phyloP scores from a whole-genome alignment of 2,797 vertebrate genomes.

The Bradypodion ventrale region DNA sequence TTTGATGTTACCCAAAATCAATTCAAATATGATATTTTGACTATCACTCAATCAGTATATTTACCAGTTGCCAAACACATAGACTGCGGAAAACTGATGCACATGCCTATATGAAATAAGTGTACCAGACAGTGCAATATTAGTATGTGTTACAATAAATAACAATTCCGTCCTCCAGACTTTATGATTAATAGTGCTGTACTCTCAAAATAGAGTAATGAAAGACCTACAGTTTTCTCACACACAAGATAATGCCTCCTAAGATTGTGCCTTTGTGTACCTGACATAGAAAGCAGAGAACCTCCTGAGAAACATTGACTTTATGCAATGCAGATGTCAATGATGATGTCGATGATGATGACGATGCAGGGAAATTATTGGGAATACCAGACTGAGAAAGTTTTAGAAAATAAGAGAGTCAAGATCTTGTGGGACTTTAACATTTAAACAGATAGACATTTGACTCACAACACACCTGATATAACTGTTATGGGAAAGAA shows the following conservation, averaged over 20 bases:
- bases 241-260: neutral
- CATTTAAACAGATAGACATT: no score
- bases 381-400: no score
- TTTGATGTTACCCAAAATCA: neutral
- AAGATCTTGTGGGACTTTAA: no score
- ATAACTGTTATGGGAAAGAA: no score
- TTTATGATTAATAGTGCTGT: no score
- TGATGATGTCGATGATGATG: no score
- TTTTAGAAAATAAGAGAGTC: no score
- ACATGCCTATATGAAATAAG: neutral
- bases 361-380: no score
- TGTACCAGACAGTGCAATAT: neutral
- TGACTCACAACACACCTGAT: no score
- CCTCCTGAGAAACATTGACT: neutral
- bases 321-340: neutral
- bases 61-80: neutral
- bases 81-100: neutral
- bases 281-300: neutral
- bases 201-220: neutral
- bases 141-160: no score
- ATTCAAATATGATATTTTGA: neutral
- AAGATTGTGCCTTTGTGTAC: neutral
- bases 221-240: neutral
- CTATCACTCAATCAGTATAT: neutral
- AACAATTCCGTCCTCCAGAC: no score